Conservation (phyloP, 2,797 vertebrate species). For the Sebastes miniatus region DNA sequence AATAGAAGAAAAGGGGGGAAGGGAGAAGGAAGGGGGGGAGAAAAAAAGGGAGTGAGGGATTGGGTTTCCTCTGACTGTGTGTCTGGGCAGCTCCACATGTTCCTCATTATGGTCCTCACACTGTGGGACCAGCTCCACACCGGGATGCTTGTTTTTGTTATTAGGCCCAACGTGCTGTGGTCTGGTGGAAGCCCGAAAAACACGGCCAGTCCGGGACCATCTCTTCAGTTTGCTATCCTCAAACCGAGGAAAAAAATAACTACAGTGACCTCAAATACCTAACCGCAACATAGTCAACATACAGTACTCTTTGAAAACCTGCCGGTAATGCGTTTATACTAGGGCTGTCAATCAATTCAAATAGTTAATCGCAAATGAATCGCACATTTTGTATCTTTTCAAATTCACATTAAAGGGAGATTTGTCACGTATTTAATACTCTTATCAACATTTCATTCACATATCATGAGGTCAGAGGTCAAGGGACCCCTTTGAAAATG, state of each 20-base stretch:
- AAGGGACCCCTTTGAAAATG: not conserved
- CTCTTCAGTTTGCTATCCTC: slow-evolving; percentile 47
- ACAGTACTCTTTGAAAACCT: not conserved
- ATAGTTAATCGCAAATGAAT: not conserved
- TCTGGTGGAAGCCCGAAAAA: slow-evolving; percentile 74
- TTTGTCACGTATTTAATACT: not conserved
- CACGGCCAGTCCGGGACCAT: slow-evolving; percentile 53
- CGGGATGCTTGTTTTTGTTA: slow-evolving; percentile 86
- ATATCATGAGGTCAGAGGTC: not conserved
- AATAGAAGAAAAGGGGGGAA: slow-evolving; percentile 58
- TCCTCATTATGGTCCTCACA: slow-evolving; percentile 86
- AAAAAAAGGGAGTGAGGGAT: slow-evolving; percentile 70
- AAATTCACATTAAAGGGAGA: not conserved
- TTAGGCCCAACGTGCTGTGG: slow-evolving; percentile 81
- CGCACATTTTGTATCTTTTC: not conserved
- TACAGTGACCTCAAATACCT: slow-evolving; percentile 16
- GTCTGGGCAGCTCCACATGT: slow-evolving; percentile 87
- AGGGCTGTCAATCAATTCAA: not conserved
- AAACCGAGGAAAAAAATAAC: slow-evolving; percentile 23
- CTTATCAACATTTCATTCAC: not conserved
- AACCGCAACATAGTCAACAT: not conserved
- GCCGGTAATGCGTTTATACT: not conserved
- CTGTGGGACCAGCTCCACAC: slow-evolving; percentile 82
- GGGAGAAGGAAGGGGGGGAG: slow-evolving; percentile 43
- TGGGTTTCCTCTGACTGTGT: slow-evolving; percentile 87